phyloP scores from a whole-genome alignment of 2,113 vertebrate genomes.

The Danio rerio region GRCz12tu NC_133181.1:34687001-34687500 shows the following conservation, averaged over 20 bases:
- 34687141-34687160: constrained; percentile 64
- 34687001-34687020: constrained; percentile 2
- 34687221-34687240: constrained; percentile 44
- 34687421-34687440: no score
- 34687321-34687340: neutral
- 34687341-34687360: neutral
- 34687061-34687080: constrained; percentile 19
- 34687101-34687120: constrained; percentile 60
- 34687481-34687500: no score
- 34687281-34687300: constrained; percentile 44
- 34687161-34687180: constrained; percentile 63
- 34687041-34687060: neutral
- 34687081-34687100: constrained; percentile 51
- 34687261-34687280: constrained; percentile 44
- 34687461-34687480: no score
- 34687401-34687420: neutral
- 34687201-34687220: constrained; percentile 54
- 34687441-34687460: no score
- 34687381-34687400: neutral
- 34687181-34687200: constrained; percentile 59
- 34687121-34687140: constrained; percentile 54
- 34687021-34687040: constrained; percentile 13
- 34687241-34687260: constrained; percentile 45
- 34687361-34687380: neutral
- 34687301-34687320: constrained; percentile 20